Percentiles rank a stretch among this genome's conserved stretches.
phyloP scores from a whole-genome alignment of 2,888 invertebrate species.

The Capitulum mitella region DNA sequence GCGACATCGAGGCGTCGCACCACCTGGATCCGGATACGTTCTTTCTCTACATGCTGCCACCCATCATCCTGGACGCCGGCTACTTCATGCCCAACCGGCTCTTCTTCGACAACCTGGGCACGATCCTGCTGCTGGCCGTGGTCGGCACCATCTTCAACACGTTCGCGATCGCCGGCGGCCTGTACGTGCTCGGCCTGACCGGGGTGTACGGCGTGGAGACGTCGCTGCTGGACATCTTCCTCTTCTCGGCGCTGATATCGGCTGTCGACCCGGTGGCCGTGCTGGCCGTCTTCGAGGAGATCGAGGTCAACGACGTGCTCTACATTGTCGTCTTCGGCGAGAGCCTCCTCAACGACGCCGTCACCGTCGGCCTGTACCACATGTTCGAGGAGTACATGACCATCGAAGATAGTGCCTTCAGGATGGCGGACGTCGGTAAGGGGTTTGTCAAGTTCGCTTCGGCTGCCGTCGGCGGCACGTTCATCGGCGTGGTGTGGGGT shows the following conservation, averaged over 20 bases:
- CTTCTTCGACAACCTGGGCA: slow-evolving; percentile 52
- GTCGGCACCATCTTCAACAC: slow-evolving; percentile 48
- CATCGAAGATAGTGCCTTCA: slow-evolving; percentile 42
- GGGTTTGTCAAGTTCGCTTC: slow-evolving; percentile 48
- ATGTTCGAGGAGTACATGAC: slow-evolving; percentile 46
- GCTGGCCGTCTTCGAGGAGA: slow-evolving; percentile 48
- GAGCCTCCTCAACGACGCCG: slow-evolving; percentile 52
- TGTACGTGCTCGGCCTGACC: slow-evolving; percentile 38
- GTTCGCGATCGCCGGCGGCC: slow-evolving; percentile 41
- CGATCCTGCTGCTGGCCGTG: slow-evolving; percentile 47
- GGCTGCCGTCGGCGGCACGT: slow-evolving; percentile 45
- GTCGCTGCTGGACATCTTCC: slow-evolving; percentile 34
- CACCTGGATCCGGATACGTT: slow-evolving; percentile 46
- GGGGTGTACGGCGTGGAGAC: slow-evolving; percentile 38
- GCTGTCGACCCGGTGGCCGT: slow-evolving; percentile 51
- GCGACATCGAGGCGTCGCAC: slow-evolving; percentile 37
- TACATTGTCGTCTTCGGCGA: slow-evolving; percentile 53
- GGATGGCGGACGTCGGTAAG: slow-evolving; percentile 42
- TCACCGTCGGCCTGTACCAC: slow-evolving; percentile 49
- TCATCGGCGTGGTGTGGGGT: slow-evolving; percentile 46
- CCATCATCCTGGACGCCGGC: slow-evolving; percentile 52
- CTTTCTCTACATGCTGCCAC: slow-evolving; percentile 50
- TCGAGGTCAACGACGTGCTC: slow-evolving; percentile 50
- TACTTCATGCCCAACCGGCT: slow-evolving; percentile 51
- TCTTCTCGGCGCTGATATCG: slow-evolving; percentile 40